These are phyloP conservation scores for Bovichtus diacanthus DNA, from an alignment of 2,797 vertebrate genomes.

Conservation along the genomic window DNA sequence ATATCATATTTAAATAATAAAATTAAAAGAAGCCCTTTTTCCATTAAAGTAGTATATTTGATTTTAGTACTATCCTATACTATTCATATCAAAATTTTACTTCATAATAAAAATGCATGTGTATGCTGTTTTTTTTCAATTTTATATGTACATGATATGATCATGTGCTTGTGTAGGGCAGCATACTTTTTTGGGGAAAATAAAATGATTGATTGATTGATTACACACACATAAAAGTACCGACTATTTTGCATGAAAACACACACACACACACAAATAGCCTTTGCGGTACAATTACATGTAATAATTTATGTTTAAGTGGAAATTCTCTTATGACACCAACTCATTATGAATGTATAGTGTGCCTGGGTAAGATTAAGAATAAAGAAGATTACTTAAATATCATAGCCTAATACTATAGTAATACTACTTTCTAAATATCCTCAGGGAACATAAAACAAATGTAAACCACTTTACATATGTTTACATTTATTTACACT, in stretches of 20 bases:
- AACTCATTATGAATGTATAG: background rate
- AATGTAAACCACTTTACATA: too few relatives aligned
- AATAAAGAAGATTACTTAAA: too few relatives aligned
- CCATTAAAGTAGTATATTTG: too few relatives aligned
- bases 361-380: background rate
- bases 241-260: too few relatives aligned
- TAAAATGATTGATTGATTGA: background rate
- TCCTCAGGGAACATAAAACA: too few relatives aligned
- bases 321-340: background rate
- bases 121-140: background rate
- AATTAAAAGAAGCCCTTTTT: background rate
- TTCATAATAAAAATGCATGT: too few relatives aligned
- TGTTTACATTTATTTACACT: too few relatives aligned
- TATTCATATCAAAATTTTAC: background rate
- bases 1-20: background rate
- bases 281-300: too few relatives aligned
- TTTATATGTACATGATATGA: background rate
- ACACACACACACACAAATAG: too few relatives aligned
- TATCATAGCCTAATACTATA: too few relatives aligned
- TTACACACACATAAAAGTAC: too few relatives aligned
- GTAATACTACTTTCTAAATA: too few relatives aligned
- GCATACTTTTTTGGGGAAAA: background rate
- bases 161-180: background rate
- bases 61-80: background rate
- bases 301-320: background rate